Percentiles rank a stretch among this genome's conserved stretches.
Conservation (phyloP, 2,797 vertebrate genomes). For the Parotocinclus haroldoi region DNA sequence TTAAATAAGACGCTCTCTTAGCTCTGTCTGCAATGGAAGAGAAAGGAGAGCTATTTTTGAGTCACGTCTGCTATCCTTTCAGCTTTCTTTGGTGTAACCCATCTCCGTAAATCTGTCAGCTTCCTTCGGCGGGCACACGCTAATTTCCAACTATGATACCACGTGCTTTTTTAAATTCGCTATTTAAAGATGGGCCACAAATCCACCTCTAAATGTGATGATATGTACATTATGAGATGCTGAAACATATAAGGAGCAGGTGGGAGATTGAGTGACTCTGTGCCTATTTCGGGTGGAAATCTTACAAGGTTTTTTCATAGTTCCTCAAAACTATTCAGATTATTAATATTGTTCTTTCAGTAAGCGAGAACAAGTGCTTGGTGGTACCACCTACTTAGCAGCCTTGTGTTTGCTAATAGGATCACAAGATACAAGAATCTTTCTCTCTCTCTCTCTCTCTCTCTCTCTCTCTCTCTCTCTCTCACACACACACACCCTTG, state of each 20-base stretch:
- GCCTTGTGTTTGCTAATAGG: constrained; percentile 35
- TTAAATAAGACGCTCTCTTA: constrained; percentile 22
- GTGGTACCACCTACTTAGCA: constrained; percentile 24
- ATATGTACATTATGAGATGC: constrained; percentile 26
- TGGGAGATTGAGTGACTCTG: too few relatives aligned
- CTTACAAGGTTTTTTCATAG: too few relatives aligned
- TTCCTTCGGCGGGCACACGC: too few relatives aligned
- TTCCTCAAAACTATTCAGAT: constrained; percentile 5
- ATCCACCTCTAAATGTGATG: constrained; percentile 26
- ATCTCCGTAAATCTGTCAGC: constrained; percentile 30
- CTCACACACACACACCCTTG: constrained; percentile 21
- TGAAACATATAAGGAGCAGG: constrained; percentile 21
- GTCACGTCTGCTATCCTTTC: constrained; percentile 17
- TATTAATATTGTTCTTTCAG: constrained; percentile 14
- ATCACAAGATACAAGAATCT: constrained; percentile 28
- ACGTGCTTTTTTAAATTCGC: background rate
- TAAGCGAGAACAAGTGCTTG: constrained; percentile 17
- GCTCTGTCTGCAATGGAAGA: constrained; percentile 21
- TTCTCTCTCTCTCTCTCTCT: too few relatives aligned
- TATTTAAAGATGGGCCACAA: constrained; percentile 38
- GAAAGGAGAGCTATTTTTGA: constrained; percentile 34
- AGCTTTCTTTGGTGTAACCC: constrained; percentile 33
- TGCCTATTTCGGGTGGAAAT: too few relatives aligned
- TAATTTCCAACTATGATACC: too few relatives aligned
- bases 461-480: too few relatives aligned